A percentile compares a stretch with the other conserved stretches of the same genome.
These are phyloP conservation scores for Turnix velox DNA, from an alignment of 2,113 vertebrate genomes.

Conservation along the genomic window DNA sequence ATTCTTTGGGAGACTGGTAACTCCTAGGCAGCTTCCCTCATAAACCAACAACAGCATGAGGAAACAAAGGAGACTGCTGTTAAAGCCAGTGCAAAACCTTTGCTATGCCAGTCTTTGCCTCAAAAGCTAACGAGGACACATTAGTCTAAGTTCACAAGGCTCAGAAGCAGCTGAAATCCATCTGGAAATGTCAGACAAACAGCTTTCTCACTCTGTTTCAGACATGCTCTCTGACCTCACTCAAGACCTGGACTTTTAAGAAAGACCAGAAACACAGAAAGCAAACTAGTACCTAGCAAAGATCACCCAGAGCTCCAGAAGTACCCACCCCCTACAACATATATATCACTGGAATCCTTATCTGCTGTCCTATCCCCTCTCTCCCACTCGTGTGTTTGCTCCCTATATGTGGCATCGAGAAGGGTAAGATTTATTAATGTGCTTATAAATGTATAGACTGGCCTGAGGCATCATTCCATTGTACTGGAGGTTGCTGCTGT, in stretches of 20 bases:
- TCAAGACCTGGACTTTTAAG: not conserved
- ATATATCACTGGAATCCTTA: not conserved
- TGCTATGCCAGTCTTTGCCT: not conserved
- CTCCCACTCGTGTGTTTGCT: not conserved
- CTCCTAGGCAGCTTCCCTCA: not conserved
- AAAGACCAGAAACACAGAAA: not conserved
- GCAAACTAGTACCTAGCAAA: not conserved
- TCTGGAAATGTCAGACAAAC: not conserved
- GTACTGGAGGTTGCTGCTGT: not conserved
- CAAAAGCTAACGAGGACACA: not conserved
- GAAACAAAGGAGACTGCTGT: conserved; percentile 3
- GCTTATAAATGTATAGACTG: conserved; percentile 56
- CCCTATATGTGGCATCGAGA: too few species aligned
- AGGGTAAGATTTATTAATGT: conserved; percentile 69
- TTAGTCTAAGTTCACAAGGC: not conserved
- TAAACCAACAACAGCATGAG: conserved; percentile 22
- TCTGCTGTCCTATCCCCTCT: not conserved
- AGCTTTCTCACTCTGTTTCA: not conserved
- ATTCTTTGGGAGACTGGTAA: conserved; percentile 43
- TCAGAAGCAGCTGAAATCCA: not conserved
- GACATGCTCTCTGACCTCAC: not conserved
- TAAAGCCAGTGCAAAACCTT: not conserved
- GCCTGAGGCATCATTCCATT: conserved; percentile 13
- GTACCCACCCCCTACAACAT: not conserved
- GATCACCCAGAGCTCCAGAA: not conserved